Conservation (phyloP, 2,113 vertebrate genomes). For the Rana temporaria region DNA sequence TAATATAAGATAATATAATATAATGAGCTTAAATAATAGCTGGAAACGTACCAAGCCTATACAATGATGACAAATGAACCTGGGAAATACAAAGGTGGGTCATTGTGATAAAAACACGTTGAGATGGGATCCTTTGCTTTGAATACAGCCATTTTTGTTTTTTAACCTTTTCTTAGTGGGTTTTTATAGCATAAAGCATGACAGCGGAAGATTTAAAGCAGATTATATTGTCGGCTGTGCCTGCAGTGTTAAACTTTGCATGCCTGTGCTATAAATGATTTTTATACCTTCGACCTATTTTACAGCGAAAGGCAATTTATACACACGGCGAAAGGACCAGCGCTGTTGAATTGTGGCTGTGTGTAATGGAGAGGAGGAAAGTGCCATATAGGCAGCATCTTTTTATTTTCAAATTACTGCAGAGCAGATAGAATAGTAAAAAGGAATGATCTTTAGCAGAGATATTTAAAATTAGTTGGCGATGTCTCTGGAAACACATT, state of each 20-base stretch:
- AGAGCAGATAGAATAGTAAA: constrained; percentile 22
- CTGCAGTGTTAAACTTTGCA: constrained; percentile 50
- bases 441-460: constrained; percentile 10
- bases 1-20: no score
- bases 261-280: constrained; percentile 51
- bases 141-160: background rate
- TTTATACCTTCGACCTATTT: constrained; percentile 54
- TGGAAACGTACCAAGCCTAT: no score
- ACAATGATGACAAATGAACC: no score
- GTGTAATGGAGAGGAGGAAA: constrained; percentile 47
- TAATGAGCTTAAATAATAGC: no score
- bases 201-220: constrained; percentile 21
- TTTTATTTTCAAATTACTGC: constrained; percentile 49
- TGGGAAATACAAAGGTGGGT: background rate
- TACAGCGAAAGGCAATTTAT: constrained; percentile 50
- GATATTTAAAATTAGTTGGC: constrained; percentile 36
- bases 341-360: constrained; percentile 45
- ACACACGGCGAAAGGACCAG: constrained; percentile 38
- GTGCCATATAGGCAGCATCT: constrained; percentile 26
- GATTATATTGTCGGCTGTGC: constrained; percentile 29
- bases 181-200: background rate
- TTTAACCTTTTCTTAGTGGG: constrained; percentile 21
- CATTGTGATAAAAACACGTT: background rate
- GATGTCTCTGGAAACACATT: background rate
- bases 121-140: background rate